A percentile compares a stretch with the other conserved stretches of the same genome.
These are phyloP conservation scores for Malurus alboscapulatus DNA, from an alignment of 2,113 vertebrate genomes.

Conservation along the genomic window DNA sequence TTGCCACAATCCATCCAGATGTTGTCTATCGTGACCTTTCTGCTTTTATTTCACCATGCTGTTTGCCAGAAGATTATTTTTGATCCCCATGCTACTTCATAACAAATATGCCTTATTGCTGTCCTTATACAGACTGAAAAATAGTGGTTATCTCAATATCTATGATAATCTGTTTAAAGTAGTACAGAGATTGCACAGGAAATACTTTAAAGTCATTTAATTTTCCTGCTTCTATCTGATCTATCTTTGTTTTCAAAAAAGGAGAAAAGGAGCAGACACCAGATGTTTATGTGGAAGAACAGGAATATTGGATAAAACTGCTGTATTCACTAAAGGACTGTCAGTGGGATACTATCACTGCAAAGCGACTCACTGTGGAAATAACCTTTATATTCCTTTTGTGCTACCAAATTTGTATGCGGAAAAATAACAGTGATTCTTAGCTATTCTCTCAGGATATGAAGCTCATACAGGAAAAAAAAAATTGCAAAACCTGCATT, in stretches of 20 bases:
- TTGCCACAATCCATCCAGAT: conserved; percentile 52
- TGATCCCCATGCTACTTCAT: not conserved
- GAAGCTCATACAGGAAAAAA: not conserved
- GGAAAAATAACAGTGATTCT: not conserved
- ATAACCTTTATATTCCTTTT: not conserved
- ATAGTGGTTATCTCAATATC: not conserved
- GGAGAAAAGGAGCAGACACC: not conserved
- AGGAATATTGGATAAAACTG: not conserved
- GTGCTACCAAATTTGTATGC: not conserved
- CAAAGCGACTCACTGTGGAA: not conserved
- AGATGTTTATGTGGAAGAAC: not conserved
- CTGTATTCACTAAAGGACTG: not conserved
- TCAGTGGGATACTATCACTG: not conserved
- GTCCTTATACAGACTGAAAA: not conserved
- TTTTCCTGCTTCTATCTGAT: not conserved
- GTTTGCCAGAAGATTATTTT: conserved; percentile 3
- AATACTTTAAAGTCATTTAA: not conserved
- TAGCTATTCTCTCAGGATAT: not conserved
- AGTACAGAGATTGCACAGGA: not conserved
- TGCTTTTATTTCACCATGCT: not conserved
- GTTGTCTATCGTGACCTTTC: conserved; percentile 40
- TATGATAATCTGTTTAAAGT: not conserved
- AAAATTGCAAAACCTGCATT: not conserved
- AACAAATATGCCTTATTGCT: not conserved
- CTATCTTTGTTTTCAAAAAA: not conserved